Evolutionary conservation across 2,113 vertebrate genomes (phyloP), one percentile per base, ranked within the genome.

Genomic region (Hippocampus zosterae): DNA sequence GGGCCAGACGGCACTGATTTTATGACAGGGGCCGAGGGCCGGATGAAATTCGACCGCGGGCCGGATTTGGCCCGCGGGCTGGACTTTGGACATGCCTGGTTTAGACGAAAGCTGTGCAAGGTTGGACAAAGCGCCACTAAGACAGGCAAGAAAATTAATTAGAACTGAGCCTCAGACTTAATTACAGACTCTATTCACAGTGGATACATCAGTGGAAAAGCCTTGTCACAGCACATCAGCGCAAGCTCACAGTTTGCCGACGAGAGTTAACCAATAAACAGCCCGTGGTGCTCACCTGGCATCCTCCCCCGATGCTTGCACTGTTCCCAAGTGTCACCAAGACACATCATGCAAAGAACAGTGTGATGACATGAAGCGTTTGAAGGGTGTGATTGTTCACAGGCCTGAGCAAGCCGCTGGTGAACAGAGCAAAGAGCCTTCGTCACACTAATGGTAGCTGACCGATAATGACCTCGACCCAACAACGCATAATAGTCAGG

Each of bases 101-200:
- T n/a, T 46, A 12, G 70, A 73, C 42, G 69, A 86, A 77, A 83
- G 27, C 69, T 63, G 61, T 72, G 69, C 0, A 3, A 23, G 41
- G 80, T 87, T 48, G 63, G 74, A 86, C 85, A 76, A 67, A 71
- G 70, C 46, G 81, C 74, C 56, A 68, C 71, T 57, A 74, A 81
- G 80, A 79, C 78, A 68, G 71, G 71, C 67, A 75, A 73, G 69
- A 79, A 85, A 80, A 87, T 89, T 89, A 88, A 91, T 91, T 89
- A 85, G 75, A 86, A 64, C 33, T 74, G 80, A 88, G 76, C 70
- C 62, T 79, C 79, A 59, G 71, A 87, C 80, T 89, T 91, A 88
- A 91, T 90, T 87, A 90, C 85, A 65, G 77, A 80, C 69, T 84
- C 68, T 81, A 76, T 81, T 88, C 86, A 77, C 81, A 75, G 78